phyloP scores from a whole-genome alignment of 1,140 invertebrate genomes.

The Leptinotarsa texana region DNA sequence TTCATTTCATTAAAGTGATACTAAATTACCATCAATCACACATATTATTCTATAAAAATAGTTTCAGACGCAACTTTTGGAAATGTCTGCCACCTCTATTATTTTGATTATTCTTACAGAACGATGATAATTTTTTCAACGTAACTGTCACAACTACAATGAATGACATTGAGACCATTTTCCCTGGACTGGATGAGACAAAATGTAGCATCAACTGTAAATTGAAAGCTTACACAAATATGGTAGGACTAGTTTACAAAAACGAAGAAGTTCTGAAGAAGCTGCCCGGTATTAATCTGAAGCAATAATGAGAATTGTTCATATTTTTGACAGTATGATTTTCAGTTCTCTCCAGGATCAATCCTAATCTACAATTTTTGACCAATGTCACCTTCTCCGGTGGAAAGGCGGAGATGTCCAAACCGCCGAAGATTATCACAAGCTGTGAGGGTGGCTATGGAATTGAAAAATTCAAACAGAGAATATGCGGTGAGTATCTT shows the following conservation, averaged over 20 bases:
- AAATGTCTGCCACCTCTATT: neutral
- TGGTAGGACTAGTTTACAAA: slow-evolving; percentile 45
- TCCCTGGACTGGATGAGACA: slow-evolving; percentile 33
- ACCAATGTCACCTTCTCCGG: slow-evolving; percentile 30
- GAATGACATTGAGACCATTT: slow-evolving; percentile 40
- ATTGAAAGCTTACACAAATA: slow-evolving; percentile 43
- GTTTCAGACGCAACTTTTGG: neutral
- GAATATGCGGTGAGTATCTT: slow-evolving; percentile 46
- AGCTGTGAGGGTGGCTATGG: slow-evolving; percentile 48
- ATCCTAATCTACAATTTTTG: slow-evolving; percentile 31
- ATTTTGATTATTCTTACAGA: slow-evolving; percentile 26
- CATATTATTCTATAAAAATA: too few relatives aligned
- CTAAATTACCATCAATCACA: too few relatives aligned
- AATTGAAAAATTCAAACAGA: slow-evolving; percentile 40
- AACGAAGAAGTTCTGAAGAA: slow-evolving; percentile 46
- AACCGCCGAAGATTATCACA: slow-evolving; percentile 43
- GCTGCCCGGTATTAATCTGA: slow-evolving; percentile 38
- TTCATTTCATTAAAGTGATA: too few relatives aligned
- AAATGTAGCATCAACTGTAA: slow-evolving; percentile 50
- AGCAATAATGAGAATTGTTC: neutral
- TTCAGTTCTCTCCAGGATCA: slow-evolving; percentile 47
- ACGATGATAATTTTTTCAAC: slow-evolving; percentile 39
- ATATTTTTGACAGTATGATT: neutral
- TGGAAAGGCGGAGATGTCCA: slow-evolving; percentile 27
- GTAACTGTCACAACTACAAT: slow-evolving; percentile 42